Evolutionary conservation across 2,888 invertebrate species (phyloP).

Genomic region (Synergus laeviventris): DNA sequence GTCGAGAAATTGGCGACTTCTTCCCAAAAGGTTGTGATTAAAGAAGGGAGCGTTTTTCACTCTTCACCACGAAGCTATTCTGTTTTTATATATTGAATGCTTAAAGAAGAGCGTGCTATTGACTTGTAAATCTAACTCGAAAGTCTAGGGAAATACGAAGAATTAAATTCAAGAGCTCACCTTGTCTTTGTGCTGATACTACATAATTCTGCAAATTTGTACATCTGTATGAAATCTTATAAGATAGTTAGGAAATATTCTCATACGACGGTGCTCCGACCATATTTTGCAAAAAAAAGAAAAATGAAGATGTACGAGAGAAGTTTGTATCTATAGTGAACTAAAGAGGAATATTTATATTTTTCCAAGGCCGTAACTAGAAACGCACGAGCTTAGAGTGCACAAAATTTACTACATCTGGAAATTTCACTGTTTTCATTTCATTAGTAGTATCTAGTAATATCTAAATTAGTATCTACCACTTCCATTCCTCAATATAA

Average conservation of each 20-base stretch:
- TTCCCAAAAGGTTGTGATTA: constrained; percentile 16
- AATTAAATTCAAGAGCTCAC: constrained; percentile 29
- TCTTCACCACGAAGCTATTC: constrained; percentile 10
- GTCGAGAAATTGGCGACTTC: neutral
- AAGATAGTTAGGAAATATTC: constrained; percentile 38
- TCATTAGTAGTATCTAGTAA: neutral
- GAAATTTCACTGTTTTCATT: neutral
- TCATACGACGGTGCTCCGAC: constrained; percentile 36
- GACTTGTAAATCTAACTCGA: constrained; percentile 25
- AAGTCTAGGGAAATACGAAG: constrained; percentile 26
- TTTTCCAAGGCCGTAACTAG: constrained; percentile 38
- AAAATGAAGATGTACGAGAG: constrained; percentile 25
- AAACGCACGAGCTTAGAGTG: constrained; percentile 33
- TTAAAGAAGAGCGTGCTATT: constrained; percentile 4
- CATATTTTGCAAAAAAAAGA: constrained; percentile 29
- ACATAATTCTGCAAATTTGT: constrained; percentile 32
- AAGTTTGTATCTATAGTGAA: constrained; percentile 17
- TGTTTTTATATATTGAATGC: constrained; percentile 15
- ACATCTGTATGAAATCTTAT: constrained; percentile 37
- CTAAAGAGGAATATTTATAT: constrained; percentile 24
- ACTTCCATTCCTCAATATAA: neutral
- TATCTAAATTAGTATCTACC: neutral
- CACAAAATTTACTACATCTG: constrained; percentile 5
- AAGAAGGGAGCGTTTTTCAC: constrained; percentile 17
- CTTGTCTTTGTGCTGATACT: constrained; percentile 28